Conservation (phyloP, 2,113 vertebrate genomes). For the Lophura nycthemera region DNA sequence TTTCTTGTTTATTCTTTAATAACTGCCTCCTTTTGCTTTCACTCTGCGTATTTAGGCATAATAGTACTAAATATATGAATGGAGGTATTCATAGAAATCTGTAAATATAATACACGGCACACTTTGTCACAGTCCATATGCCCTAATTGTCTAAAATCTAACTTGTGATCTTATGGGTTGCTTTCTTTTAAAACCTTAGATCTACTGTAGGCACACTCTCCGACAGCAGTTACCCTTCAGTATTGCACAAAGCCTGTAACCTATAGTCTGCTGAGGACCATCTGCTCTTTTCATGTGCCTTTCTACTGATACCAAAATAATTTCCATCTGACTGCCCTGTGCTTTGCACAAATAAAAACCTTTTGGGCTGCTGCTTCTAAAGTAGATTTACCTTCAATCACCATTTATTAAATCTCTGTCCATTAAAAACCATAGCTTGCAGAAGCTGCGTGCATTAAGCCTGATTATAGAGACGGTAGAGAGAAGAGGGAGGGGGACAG, state of each 20-base stretch:
- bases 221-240: background rate
- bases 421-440: constrained; percentile 88
- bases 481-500: constrained; percentile 71
- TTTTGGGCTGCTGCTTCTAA: constrained; percentile 82
- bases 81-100: background rate
- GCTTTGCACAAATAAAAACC: constrained; percentile 78
- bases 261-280: constrained; percentile 31
- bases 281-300: constrained; percentile 47
- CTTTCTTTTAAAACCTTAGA: background rate
- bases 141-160: background rate
- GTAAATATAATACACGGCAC: background rate
- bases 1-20: background rate
- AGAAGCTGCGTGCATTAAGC: constrained; percentile 91
- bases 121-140: background rate
- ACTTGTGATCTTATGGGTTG: background rate
- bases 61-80: background rate
- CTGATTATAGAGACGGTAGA: constrained; percentile 87
- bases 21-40: background rate
- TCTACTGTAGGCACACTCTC: background rate
- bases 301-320: constrained; percentile 64
- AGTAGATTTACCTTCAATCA: constrained; percentile 98
- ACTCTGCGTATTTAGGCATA: background rate
- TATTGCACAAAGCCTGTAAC: constrained; percentile 50
- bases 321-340: constrained; percentile 71
- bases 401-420: constrained; percentile 99